Conservation (phyloP, 2,113 vertebrate species). For the Sinocyclocheilus rhinocerous region DNA sequence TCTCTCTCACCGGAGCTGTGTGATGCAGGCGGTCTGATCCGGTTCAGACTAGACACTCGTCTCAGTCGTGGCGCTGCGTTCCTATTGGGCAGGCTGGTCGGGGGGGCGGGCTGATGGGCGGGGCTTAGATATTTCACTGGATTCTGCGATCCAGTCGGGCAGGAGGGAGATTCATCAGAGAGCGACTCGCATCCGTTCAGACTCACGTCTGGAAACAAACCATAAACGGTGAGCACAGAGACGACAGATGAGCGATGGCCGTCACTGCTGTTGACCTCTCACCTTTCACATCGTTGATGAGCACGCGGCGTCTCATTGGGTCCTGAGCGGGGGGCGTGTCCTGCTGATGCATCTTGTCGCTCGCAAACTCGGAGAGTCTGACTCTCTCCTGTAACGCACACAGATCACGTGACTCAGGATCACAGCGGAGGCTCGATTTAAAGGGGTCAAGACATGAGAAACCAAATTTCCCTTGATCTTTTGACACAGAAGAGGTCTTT, state of each 20-base stretch:
- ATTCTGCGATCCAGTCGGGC: constrained; percentile 59
- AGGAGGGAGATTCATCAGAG: constrained; percentile 65
- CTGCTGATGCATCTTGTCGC: constrained; percentile 77
- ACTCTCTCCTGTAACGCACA: constrained; percentile 72
- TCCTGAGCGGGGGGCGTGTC: constrained; percentile 60
- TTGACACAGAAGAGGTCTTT: too few species aligned
- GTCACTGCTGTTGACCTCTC: constrained; percentile 17
- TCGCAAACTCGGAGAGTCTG: constrained; percentile 76
- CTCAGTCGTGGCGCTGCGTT: constrained; percentile 66
- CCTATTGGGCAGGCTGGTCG: constrained; percentile 68
- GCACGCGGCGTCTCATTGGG: constrained; percentile 69
- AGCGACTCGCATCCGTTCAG: constrained; percentile 67
- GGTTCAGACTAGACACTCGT: constrained; percentile 77
- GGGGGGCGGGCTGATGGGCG: constrained; percentile 75
- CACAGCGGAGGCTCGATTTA: too few species aligned
- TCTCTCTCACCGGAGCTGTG: constrained; percentile 73
- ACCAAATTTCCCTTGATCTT: too few species aligned
- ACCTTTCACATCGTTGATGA: constrained; percentile 58
- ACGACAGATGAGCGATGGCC: not conserved
- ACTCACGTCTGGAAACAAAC: constrained; percentile 65
- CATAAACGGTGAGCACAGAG: not conserved
- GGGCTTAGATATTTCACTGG: constrained; percentile 68
- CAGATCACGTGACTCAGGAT: not conserved
- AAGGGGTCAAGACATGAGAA: too few species aligned
- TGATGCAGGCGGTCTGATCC: constrained; percentile 63